Conservation (phyloP, 2,113 vertebrate genomes). For the Gallinago undulata region DNA sequence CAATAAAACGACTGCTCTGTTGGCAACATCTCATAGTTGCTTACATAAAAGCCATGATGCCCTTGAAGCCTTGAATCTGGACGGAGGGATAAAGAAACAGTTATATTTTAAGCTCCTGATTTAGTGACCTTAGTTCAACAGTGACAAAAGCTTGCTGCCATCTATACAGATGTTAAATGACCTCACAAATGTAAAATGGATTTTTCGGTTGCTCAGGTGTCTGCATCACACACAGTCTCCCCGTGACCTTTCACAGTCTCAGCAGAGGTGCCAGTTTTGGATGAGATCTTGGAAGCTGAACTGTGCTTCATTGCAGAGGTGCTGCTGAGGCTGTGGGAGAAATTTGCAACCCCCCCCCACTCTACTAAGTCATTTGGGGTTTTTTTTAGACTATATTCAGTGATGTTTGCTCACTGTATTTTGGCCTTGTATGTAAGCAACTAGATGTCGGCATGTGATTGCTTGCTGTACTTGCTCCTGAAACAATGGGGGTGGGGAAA, state of each 20-base stretch:
- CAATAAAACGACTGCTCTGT: not conserved
- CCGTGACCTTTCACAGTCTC: not conserved
- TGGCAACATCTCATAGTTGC: not conserved
- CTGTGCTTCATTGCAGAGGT: not conserved
- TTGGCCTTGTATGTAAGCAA: not conserved
- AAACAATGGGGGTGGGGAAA: not conserved
- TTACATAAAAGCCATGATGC: not conserved
- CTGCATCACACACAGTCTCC: not conserved
- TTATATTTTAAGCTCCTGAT: not conserved
- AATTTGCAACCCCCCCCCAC: not conserved
- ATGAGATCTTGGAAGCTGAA: not conserved
- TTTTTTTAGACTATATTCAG: not conserved
- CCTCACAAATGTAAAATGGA: not conserved
- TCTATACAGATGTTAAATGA: not conserved
- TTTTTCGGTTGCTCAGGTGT: not conserved
- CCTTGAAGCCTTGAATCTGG: not conserved
- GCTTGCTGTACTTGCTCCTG: slow-evolving; percentile 20
- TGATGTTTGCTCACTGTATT: not conserved
- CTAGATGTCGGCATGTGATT: not conserved
- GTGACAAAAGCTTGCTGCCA: not conserved
- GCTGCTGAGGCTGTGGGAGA: not conserved
- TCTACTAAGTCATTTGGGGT: too few species aligned
- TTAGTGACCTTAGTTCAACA: not conserved
- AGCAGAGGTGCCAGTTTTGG: not conserved
- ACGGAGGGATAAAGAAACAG: not conserved